Conservation (phyloP, 2,113 vertebrate species). For the Castor canadensis region DNA sequence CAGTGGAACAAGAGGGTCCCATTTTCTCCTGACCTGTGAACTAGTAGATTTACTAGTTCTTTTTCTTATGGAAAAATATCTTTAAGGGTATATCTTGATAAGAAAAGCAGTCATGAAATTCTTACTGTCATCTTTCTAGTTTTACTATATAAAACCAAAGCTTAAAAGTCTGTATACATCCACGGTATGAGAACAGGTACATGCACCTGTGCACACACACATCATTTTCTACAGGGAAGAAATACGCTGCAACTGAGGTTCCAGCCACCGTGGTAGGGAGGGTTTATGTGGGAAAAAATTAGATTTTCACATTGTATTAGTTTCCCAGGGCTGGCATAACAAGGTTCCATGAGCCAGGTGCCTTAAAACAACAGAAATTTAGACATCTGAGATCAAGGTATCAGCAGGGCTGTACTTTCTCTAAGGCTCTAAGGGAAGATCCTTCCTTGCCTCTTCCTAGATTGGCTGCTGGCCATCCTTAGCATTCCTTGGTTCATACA, state of each 20-base stretch:
- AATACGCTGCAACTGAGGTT: not conserved
- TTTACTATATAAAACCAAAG: not conserved
- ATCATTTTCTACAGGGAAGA: not conserved
- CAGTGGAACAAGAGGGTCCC: not conserved
- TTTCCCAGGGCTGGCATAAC: not conserved
- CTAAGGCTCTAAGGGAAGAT: not conserved
- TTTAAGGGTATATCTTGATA: not conserved
- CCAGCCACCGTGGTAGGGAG: not conserved
- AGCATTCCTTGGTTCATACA: not conserved
- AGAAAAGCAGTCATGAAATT: not conserved
- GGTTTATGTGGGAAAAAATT: not conserved
- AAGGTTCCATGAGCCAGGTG: not conserved
- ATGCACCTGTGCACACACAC: fast-evolving
- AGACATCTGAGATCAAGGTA: not conserved
- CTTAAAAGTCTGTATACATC: not conserved
- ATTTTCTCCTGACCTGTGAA: not conserved
- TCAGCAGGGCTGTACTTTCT: not conserved
- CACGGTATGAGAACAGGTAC: fast-evolving
- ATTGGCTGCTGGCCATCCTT: not conserved
- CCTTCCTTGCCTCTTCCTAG: not conserved
- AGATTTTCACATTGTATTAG: not conserved
- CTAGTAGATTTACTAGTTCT: not conserved
- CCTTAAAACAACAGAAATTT: not conserved
- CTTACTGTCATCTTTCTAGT: not conserved
- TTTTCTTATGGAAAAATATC: not conserved